Base-by-base conservation (phyloP, 2,797 vertebrate species). In the Rhinogobio ventralis region DNA sequence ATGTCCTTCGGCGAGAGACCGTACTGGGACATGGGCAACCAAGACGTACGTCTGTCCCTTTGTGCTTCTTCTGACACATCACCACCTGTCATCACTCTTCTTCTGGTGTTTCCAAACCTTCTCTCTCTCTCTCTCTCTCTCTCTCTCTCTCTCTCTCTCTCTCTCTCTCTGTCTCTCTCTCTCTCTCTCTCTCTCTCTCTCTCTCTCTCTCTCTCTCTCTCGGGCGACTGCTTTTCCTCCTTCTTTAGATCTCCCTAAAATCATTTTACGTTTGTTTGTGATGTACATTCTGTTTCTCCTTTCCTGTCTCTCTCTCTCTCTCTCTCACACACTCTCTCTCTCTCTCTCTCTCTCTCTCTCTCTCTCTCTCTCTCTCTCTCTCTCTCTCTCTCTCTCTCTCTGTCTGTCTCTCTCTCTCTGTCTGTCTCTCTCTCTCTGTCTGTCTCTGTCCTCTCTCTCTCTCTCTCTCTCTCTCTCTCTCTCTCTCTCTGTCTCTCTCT, bases 1-100 rank as follows among this genome's bases (percentile, higher is more conserved):
- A 98, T 99, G 98, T 98, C 98, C 87, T 99, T 96, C 0, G 98
- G 98, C 64, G 98, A 99, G 93, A 94, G 98, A 82, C 98, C 98
- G 75, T 99, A 99, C 95, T 99, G 98, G 98, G 98, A 99, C 90
- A 99, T 99, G 98, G 97, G 97, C 91, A 96, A 97, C 93, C 97
- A 98, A 91, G 98, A 99, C 0, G 98, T 99, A 93, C 96, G 98
- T 96, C 53, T 62, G 2, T 20, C 7, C 2, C 33, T 77, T 39
- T 28, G 39, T 81, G 23, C 53, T 74, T 82, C 51, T 39, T 42
- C 23, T 39, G 36, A 39, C 57, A 13, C 14, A 57, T 76, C 39
- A 33, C 25, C 25, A 33, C 36, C 39, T 73, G 80, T 49, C 62
- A 2, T 71, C 2, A 2, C 39, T 53, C 15, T 42, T 51, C n/a